Percentiles rank a stretch among this genome's conserved stretches.
Evolutionary conservation across 2,113 vertebrate genomes (phyloP).

Genomic region (Chrysochloris asiatica): DNA sequence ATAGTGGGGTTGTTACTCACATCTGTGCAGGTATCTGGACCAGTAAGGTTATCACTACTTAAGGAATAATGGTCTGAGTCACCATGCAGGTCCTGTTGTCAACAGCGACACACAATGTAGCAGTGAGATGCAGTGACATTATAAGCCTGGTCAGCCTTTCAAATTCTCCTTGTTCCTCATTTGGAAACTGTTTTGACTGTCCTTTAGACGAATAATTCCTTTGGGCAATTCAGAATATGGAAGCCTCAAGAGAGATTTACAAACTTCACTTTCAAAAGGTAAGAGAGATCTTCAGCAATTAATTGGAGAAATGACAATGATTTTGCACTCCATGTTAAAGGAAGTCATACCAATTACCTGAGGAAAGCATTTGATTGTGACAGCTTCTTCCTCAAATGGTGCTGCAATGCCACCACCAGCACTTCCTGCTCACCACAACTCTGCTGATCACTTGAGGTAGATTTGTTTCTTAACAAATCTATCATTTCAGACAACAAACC

Average conservation of each 20-base stretch:
- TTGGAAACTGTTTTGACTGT: not conserved
- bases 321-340: not conserved
- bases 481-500: not conserved
- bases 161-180: not conserved
- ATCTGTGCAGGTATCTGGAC: not conserved
- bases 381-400: not conserved
- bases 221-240: not conserved
- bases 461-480: not conserved
- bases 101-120: not conserved
- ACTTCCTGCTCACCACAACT: not conserved
- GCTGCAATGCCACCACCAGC: not conserved
- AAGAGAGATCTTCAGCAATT: not conserved
- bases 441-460: not conserved
- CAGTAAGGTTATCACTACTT: not conserved
- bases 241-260: not conserved
- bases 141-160: not conserved
- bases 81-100: not conserved
- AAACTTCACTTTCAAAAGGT: not conserved
- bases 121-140: not conserved
- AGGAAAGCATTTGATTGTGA: not conserved
- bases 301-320: not conserved
- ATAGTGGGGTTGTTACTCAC: not conserved
- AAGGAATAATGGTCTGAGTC: not conserved
- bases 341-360: not conserved
- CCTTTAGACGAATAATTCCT: not conserved